Evolutionary conservation across 2,797 vertebrate species (phyloP), one percentile per base, ranked within the genome.

Genomic region (Eurystomus glaucurus): DNA sequence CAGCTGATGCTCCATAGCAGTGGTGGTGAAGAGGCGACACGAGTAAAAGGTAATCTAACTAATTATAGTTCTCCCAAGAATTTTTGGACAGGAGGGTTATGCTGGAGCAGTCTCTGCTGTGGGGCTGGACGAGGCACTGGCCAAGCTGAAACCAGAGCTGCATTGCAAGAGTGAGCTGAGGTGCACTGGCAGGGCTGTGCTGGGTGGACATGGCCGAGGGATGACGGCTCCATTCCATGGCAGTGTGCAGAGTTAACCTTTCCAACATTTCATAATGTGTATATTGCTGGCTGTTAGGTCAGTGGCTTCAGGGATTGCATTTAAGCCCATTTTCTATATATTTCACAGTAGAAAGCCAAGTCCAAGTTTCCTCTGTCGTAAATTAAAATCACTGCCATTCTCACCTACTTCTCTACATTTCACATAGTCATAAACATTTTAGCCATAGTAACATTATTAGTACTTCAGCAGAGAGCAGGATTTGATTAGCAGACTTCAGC

Each of bases 401-500:
- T 88, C 12, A 1, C 17, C 35, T 28, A 8, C 48, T 64, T 69
- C 31, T 70, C 60, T 37, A 26, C 22, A 14, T 39, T 62, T 81
- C 85, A 80, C 31, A 35, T 6, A 85, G 12, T 23, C 57, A 28
- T n/a, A 84, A 95, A 50, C 16, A 64, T 74, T 90, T 92, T 28
- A 88, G 33, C 57, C 35, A 57, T 1, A 29, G 68, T 41, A 55
- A 78, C 33, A 41, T 43, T 43, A 66, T 66, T 5, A 60, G 55
- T 12, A 31, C 20, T 74, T 71, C 31, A 18, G 52, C 10, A 77
- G 69, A 41, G 66, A 92, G 61, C 15, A 68, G 50, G 29, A 64
- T 65, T 64, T 85, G 55, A 78, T 88, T 64, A 78, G 16, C 50
- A 84, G 84, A 81, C 19, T 64, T 95, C 83, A 87, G 60, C 28